Evolutionary conservation across 1,140 invertebrate species (phyloP).

Genomic region (Thaumetopoea pityocampa): DNA sequence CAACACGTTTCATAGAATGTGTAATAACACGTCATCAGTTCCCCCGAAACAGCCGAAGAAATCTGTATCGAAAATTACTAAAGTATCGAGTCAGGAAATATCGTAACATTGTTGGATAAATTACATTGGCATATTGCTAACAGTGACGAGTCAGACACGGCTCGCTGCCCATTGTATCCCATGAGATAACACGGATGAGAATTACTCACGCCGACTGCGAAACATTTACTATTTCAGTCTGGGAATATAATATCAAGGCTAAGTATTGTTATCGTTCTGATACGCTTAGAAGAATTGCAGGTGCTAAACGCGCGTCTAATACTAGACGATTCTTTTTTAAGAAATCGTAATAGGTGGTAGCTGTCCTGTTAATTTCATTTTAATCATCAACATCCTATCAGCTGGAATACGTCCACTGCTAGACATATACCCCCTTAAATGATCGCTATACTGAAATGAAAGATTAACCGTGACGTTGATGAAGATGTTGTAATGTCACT

Average conservation of each 20-base stretch:
- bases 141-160: conserved; percentile 29
- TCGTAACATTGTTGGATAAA: conserved; percentile 47
- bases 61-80: conserved; percentile 36
- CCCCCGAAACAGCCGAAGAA: conserved; percentile 21
- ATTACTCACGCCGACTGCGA: conserved; percentile 32
- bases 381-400: too few species aligned
- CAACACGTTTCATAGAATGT: too few species aligned
- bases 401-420: too few species aligned
- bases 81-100: conserved; percentile 34
- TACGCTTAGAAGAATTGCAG: too few species aligned
- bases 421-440: too few species aligned
- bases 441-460: too few species aligned
- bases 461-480: too few species aligned
- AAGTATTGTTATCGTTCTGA: conserved; percentile 4
- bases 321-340: too few species aligned
- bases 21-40: conserved; percentile 18
- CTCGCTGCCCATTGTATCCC: conserved; percentile 31
- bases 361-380: too few species aligned
- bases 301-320: too few species aligned
- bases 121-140: conserved; percentile 40
- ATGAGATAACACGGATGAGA: conserved; percentile 39
- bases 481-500: too few species aligned
- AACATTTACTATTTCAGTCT: conserved; percentile 25
- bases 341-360: too few species aligned
- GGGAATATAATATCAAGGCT: conserved; percentile 9